These are phyloP conservation scores for Ictalurus punctatus DNA, from an alignment of 2,113 vertebrate genomes.

Conservation along the genomic window DNA sequence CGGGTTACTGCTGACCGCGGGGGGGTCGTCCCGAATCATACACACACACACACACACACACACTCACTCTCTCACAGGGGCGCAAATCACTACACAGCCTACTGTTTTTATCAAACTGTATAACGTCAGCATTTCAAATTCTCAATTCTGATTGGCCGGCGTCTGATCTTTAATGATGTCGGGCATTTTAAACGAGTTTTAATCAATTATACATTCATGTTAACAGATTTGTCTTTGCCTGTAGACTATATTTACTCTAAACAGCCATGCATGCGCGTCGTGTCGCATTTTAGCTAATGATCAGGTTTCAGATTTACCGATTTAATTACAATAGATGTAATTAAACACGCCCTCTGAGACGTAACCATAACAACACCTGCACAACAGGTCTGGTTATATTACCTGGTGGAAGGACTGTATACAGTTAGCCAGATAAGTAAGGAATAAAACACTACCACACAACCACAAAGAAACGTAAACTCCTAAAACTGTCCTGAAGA, in stretches of 20 bases:
- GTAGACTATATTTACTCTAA: not conserved
- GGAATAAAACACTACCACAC: not conserved
- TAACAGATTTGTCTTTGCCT: not conserved
- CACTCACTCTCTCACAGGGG: not conserved
- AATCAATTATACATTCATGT: not conserved
- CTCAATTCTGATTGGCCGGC: not conserved
- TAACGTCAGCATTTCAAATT: not conserved
- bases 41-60: not conserved
- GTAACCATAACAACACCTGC: not conserved
- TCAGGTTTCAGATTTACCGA: not conserved
- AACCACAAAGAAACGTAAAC: not conserved
- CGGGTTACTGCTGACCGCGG: conserved; percentile 60
- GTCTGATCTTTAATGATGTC: not conserved
- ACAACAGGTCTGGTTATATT: not conserved
- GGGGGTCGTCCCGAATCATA: no score
- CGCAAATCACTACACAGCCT: not conserved
- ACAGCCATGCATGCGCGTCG: not conserved
- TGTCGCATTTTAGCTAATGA: not conserved
- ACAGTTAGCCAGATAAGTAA: not conserved
- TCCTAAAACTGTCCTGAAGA: not conserved
- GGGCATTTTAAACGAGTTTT: not conserved
- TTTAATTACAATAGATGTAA: not conserved
- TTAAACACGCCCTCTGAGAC: not conserved
- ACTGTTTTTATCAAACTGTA: not conserved
- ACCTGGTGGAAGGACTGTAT: not conserved